Conservation (phyloP, 2,888 invertebrate genomes). For the Diaphora mendica region DNA sequence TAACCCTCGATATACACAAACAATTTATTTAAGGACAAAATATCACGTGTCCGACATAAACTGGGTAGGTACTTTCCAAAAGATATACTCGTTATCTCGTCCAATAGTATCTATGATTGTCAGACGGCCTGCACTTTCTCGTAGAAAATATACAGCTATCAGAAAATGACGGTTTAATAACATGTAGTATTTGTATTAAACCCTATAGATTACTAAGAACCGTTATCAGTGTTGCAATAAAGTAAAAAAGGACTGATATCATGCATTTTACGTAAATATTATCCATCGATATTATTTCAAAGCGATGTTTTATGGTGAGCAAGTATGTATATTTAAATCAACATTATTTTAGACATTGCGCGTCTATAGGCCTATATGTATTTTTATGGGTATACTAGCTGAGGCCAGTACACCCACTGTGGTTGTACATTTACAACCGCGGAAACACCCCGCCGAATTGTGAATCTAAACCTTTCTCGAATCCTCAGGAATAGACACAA, state of each 20-base stretch:
- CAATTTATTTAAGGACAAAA: no score
- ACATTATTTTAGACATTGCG: no score
- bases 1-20: no score
- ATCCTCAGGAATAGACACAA: no score
- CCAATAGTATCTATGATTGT: background rate
- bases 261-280: background rate
- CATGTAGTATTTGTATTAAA: background rate
- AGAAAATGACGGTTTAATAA: background rate
- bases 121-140: background rate
- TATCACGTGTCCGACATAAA: no score
- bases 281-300: background rate
- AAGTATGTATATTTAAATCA: background rate
- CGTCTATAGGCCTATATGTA: background rate
- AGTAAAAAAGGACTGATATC: constrained; percentile 1
- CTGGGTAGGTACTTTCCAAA: no score
- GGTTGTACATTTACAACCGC: no score
- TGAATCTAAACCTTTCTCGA: no score
- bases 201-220: background rate
- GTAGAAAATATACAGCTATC: background rate
- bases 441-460: no score
- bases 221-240: background rate
- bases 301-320: background rate
- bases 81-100: background rate
- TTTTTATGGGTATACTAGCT: background rate
- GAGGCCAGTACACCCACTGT: no score